phyloP scores from a whole-genome alignment of 2,888 invertebrate genomes.

The Lasioglossum morio region DNA sequence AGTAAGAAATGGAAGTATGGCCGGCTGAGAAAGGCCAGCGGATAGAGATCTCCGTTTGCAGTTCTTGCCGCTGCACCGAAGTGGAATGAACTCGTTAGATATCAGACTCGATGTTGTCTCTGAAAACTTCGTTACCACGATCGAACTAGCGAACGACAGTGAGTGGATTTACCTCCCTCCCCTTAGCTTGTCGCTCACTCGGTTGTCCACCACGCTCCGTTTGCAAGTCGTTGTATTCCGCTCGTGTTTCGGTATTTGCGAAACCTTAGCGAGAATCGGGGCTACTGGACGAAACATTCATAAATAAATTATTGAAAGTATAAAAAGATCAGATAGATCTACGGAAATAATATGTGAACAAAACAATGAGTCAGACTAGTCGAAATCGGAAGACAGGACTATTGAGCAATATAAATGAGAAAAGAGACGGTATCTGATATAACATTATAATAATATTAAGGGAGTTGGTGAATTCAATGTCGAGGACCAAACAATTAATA shows the following conservation, averaged over 20 bases:
- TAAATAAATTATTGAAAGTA: no score
- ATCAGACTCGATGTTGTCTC: constrained; percentile 74
- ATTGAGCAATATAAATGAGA: no score
- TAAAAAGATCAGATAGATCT: no score
- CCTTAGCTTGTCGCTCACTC: neutral
- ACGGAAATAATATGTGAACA: no score
- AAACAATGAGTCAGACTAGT: no score
- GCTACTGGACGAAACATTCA: no score
- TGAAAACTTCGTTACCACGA: constrained; percentile 75
- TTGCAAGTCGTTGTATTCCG: neutral
- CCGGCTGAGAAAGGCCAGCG: constrained; percentile 23
- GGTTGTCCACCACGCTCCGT: neutral
- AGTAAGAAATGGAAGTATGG: constrained; percentile 21
- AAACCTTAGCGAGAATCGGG: neutral
- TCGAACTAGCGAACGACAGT: constrained; percentile 5
- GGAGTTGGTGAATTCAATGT: neutral
- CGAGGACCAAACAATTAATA: no score
- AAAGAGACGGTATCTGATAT: no score
- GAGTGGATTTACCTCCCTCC: neutral
- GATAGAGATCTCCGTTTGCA: constrained; percentile 66
- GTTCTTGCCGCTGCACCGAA: constrained; percentile 60
- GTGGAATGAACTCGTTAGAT: constrained; percentile 75
- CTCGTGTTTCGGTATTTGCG: neutral
- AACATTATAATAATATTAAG: neutral
- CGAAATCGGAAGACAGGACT: no score